Percentiles rank a stretch among this genome's conserved stretches.
Evolutionary conservation across 2,888 invertebrate species (phyloP).

Genomic region (Trachelus stipa): DNA sequence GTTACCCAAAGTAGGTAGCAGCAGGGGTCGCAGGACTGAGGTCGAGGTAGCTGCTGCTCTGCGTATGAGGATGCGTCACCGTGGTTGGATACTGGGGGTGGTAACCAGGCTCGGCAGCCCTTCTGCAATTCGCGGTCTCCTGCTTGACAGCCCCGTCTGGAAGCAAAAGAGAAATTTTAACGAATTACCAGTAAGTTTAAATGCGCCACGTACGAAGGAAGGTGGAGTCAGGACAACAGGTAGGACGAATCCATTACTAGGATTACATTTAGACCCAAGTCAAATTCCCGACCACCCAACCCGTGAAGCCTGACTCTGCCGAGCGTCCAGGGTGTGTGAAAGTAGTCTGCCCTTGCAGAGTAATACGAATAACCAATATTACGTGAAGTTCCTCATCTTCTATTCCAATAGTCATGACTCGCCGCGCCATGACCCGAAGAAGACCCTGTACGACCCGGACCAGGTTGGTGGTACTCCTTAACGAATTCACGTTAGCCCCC

Average conservation of each 20-base stretch:
- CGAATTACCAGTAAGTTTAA: background rate
- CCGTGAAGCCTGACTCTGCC: background rate
- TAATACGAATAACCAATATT: background rate
- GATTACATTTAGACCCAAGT: background rate
- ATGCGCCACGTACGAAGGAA: background rate
- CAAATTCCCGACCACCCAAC: background rate
- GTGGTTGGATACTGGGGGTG: constrained; percentile 43
- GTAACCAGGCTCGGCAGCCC: constrained; percentile 37
- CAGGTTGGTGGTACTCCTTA: background rate
- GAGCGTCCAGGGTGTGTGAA: background rate
- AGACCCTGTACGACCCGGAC: background rate
- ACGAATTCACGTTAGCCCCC: background rate
- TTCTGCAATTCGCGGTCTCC: constrained; percentile 46
- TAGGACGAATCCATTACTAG: background rate
- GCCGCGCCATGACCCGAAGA: background rate
- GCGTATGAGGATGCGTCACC: constrained; percentile 35
- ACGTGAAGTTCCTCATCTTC: background rate
- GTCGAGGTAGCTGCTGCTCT: constrained; percentile 45
- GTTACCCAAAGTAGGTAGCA: constrained; percentile 48
- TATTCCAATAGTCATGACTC: background rate
- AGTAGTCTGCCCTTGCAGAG: background rate
- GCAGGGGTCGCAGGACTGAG: constrained; percentile 42
- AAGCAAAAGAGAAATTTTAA: background rate
- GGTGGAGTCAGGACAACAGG: background rate
- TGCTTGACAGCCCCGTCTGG: constrained; percentile 43